Evolutionary conservation across 2,888 invertebrate species (phyloP).

Genomic region (Eudasyphora cyanicolor): DNA sequence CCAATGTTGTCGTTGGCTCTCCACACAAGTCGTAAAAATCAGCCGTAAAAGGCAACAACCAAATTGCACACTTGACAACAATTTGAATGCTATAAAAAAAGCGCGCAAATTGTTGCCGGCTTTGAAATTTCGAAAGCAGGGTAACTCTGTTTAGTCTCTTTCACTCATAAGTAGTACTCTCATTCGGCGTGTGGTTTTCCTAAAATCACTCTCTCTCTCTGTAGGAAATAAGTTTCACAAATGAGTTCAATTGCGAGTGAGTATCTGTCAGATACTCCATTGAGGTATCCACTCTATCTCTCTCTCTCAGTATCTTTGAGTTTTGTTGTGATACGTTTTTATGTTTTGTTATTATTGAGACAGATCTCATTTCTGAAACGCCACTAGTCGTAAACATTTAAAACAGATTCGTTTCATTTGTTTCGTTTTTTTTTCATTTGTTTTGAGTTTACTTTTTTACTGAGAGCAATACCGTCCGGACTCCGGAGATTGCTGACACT

Average conservation of each 20-base stretch:
- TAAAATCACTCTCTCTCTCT: slow-evolving; percentile 7
- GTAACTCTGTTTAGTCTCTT: slow-evolving; percentile 56
- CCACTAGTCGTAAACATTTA: slow-evolving; percentile 57
- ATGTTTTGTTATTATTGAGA: slow-evolving; percentile 56
- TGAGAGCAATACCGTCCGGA: too few species aligned
- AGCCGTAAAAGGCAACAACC: slow-evolving; percentile 70
- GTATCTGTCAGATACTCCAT: too few species aligned
- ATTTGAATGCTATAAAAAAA: slow-evolving; percentile 57
- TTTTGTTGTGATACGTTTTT: slow-evolving; percentile 61
- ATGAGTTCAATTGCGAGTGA: neutral
- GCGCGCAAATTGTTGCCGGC: slow-evolving; percentile 46
- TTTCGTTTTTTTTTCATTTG: neutral
- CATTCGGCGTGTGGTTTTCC: slow-evolving; percentile 4
- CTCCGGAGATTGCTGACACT: neutral
- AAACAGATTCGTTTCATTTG: slow-evolving; percentile 43
- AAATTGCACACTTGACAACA: slow-evolving; percentile 68
- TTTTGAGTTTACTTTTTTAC: neutral
- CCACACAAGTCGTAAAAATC: slow-evolving; percentile 74
- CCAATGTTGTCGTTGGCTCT: neutral
- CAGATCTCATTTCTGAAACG: slow-evolving; percentile 52
- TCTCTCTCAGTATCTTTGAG: slow-evolving; percentile 70
- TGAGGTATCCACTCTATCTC: too few species aligned
- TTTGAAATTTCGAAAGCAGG: slow-evolving; percentile 44
- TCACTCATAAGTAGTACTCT: neutral
- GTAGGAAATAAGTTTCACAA: too few species aligned